Evolutionary conservation across 2,888 invertebrate genomes (phyloP).

Genomic region (Coremacera marginata): DNA sequence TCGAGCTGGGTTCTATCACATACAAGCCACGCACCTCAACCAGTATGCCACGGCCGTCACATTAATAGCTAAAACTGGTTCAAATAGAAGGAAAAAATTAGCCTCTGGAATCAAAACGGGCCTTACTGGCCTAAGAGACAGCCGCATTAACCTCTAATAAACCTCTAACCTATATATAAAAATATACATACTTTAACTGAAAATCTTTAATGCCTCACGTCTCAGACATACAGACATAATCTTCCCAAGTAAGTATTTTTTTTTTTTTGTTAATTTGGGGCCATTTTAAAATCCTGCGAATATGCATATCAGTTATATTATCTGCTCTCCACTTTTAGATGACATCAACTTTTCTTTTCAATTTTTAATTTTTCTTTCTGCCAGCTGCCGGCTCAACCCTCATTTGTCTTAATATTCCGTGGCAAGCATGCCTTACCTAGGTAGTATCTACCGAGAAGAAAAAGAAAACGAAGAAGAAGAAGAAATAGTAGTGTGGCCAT

Average conservation of each 20-base stretch:
- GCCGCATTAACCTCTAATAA: too few species aligned
- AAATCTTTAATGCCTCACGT: too few species aligned
- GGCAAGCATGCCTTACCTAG: not conserved
- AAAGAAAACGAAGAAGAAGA: not conserved
- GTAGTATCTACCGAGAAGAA: not conserved
- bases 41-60: too few species aligned
- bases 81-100: too few species aligned
- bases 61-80: too few species aligned
- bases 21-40: too few species aligned
- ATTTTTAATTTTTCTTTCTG: not conserved
- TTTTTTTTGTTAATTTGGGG: too few species aligned
- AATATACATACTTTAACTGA: not conserved
- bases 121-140: too few species aligned
- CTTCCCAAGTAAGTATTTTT: too few species aligned
- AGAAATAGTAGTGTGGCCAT: not conserved
- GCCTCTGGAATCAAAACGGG: too few species aligned
- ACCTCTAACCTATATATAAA: too few species aligned
- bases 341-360: not conserved
- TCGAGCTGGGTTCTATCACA: too few species aligned
- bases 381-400: not conserved
- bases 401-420: constrained; percentile 7
- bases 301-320: not conserved
- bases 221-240: not conserved
- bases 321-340: not conserved
- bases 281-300: not conserved